Base-by-base conservation (phyloP, 2,113 vertebrate species). In the human region DNA sequence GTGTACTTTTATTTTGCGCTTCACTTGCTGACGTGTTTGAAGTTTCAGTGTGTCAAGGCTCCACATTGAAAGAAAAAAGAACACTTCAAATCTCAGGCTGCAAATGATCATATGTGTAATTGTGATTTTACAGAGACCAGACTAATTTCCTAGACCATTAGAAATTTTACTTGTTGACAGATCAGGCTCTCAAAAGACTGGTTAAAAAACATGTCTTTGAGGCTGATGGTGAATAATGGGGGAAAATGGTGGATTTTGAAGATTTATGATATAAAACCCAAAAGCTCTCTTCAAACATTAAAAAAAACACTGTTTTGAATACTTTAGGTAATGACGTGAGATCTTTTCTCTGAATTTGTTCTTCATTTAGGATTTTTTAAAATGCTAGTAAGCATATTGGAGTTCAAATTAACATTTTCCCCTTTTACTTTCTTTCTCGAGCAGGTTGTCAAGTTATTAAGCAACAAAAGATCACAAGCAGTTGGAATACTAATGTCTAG, bases 401-500 rank as follows among this genome's bases (percentile, higher is more conserved):
- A 75, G 59, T 97, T 59, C 30, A 81, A 94, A 55, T 48, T 97
- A 98, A 98, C 76, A 55, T 97, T 98, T 91, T 1, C 50, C 10
- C n/a, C 13, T 96, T 95, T 95, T 70, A 20, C 22, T 93, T 93
- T 88, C 10, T 97, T 93, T 88, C 94, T 97, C 92, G 97, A 97
- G 45, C 97, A 99, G 99, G 99, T 99, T 96, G 99, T 99, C 97
- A 99, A 99, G 98, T 98, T 99, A 64, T 98, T 99, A 86, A 99
- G 99, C 98, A 99, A 99, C 98, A 99, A 99, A 98, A 99, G 99
- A 78, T 99, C 99, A 89, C 99, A 99, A 98, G 99, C 99, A 61
- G 99, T 99, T 94, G 99, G 99, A 93, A 99, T 99, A 98, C 98
- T 99, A 96, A 99, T 99, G 99, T 99, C 99, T 89, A 99, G 99